Evolutionary conservation across 1,140 invertebrate species (phyloP).

Genomic region (Heterodera carotae): DNA sequence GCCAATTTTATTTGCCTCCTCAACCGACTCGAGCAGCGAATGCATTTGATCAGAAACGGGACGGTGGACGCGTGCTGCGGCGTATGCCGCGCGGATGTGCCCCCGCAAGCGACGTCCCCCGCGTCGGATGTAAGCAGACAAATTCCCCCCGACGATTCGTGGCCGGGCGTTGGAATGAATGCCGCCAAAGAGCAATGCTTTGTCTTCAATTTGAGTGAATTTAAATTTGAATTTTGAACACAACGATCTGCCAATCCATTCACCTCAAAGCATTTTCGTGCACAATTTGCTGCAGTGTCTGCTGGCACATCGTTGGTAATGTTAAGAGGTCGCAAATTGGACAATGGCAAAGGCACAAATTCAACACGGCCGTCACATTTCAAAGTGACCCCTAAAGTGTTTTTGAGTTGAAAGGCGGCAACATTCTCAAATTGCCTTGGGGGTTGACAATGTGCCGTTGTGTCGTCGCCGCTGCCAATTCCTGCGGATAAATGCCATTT

Average conservation of each 20-base stretch:
- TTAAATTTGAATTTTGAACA: background rate
- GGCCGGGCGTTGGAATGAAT: slow-evolving; percentile 59
- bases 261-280: slow-evolving; percentile 61
- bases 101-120: slow-evolving; percentile 13
- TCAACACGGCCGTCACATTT: slow-evolving; percentile 60
- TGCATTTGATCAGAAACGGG: slow-evolving; percentile 64
- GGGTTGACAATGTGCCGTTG: slow-evolving; percentile 41
- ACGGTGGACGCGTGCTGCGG: slow-evolving; percentile 63
- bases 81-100: slow-evolving; percentile 35
- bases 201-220: slow-evolving; percentile 46
- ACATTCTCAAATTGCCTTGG: slow-evolving; percentile 31
- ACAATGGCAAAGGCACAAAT: slow-evolving; percentile 61
- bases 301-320: slow-evolving; percentile 65
- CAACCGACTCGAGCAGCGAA: slow-evolving; percentile 57
- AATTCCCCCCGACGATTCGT: slow-evolving; percentile 53
- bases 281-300: slow-evolving; percentile 61
- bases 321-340: slow-evolving; percentile 56
- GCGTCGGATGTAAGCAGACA: slow-evolving; percentile 58
- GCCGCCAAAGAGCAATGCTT: slow-evolving; percentile 59
- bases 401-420: slow-evolving; percentile 4
- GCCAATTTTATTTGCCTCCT: background rate
- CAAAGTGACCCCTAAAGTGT: slow-evolving; percentile 50
- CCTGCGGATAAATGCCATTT: background rate
- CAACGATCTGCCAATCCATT: too few species aligned
- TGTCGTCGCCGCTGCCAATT: too few species aligned